Base-by-base conservation (phyloP, 2,888 invertebrate species). In the Caenorhabditis sulstoni region DNA sequence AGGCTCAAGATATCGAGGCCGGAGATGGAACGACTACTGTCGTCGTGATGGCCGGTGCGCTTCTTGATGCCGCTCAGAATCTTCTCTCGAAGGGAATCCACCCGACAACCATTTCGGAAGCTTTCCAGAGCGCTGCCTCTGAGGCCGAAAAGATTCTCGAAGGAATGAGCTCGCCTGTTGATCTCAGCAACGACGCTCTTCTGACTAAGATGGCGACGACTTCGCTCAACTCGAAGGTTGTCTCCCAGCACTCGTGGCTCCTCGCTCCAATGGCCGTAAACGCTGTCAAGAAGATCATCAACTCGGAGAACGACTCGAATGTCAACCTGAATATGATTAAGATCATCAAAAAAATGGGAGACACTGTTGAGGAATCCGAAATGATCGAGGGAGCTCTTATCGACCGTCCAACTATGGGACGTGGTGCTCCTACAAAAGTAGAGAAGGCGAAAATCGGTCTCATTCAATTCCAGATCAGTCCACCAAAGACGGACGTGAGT, bases 381-480 rank as follows among this genome's bases (percentile, higher is more conserved):
- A 92, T 99, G 73, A 93, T 99, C 65, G 95, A 96, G 67, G 99
- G 99, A n/a, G 93, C 99, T 57, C 95, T 98, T 3, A 95, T 99
- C 87, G 94, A 96, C 12, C 96, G 95, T 90, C 94, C 94, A 89
- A 93, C 95, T 0, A 93, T 95, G 64, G 95, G 96, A 88, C 91
- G 91, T 39, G 96, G 95, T 90, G 97, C 97, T 0, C 97, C 97
- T 0, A 95, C 94, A 88, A 94, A 94, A 86, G 93, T 99, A 75
- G 98, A 99, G 91, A 98, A 98, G 91, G 98, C 97, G 7, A 98
- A 97, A 92, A 96, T 99, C 91, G 99, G 95, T 76, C 93, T 99
- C 16, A 98, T 99, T 85, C 99, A 99, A 91, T 99, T 99, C 92
- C 99, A 99, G 91, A 95, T 99, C 91, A 99, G 99, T 14, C 96